Conservation (phyloP, 2,113 vertebrate genomes). For the Hemichromis elongatus region DNA sequence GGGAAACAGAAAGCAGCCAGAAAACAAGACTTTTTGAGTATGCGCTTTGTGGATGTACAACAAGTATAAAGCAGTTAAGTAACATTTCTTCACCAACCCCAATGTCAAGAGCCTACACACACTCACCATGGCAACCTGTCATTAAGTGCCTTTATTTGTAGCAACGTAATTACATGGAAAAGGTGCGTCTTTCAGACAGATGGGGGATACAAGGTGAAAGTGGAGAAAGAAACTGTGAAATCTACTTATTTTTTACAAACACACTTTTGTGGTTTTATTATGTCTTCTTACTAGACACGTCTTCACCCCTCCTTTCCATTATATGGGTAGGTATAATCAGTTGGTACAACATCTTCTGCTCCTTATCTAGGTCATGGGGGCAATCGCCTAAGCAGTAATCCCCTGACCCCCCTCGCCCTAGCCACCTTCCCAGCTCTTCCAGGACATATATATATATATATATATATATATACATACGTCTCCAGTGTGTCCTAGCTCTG, state of each 20-base stretch:
- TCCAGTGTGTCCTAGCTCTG: neutral
- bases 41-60: neutral
- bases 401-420: neutral
- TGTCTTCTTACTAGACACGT: neutral
- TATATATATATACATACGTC: too few species aligned
- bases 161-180: conserved; percentile 50
- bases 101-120: neutral
- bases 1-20: neutral
- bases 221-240: neutral
- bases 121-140: conserved; percentile 51
- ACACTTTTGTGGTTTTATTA: neutral
- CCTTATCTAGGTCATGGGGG: neutral
- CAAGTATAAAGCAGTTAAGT: conserved; percentile 19
- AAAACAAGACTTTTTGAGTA: neutral
- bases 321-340: neutral
- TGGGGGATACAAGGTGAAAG: neutral
- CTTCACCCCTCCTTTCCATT: neutral
- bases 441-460: neutral
- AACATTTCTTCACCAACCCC: neutral
- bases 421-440: neutral
- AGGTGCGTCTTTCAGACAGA: neutral
- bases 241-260: neutral
- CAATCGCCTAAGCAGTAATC: neutral
- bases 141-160: conserved; percentile 48
- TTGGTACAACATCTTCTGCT: neutral